Evolutionary conservation across 1,140 invertebrate species (phyloP).

Genomic region (Heliconius himera): DNA sequence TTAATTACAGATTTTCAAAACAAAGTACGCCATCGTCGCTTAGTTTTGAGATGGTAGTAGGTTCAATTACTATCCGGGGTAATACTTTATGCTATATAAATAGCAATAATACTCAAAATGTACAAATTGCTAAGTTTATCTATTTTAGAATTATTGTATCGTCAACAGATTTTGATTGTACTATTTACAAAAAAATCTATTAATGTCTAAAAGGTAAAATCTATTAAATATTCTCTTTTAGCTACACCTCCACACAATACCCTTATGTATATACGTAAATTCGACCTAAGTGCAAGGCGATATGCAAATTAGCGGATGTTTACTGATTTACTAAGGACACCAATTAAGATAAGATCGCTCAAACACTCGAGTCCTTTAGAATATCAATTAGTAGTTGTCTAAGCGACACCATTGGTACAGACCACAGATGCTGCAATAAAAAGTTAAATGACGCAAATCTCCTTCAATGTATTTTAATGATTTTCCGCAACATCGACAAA

Average conservation of each 20-base stretch:
- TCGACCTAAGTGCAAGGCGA: constrained; percentile 8
- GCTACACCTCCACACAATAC: background rate
- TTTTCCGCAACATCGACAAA: constrained; percentile 5
- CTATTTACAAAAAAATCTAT: too few relatives aligned
- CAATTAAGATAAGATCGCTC: constrained; percentile 22
- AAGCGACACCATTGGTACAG: background rate
- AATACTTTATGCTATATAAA: too few relatives aligned
- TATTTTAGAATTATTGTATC: too few relatives aligned
- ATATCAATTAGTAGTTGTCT: background rate
- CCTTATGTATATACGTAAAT: background rate
- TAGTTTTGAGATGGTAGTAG: too few relatives aligned
- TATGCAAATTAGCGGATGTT: constrained; percentile 32
- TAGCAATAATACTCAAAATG: too few relatives aligned
- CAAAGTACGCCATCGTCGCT: too few relatives aligned
- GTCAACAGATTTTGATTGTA: too few relatives aligned
- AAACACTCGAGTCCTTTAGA: constrained; percentile 19
- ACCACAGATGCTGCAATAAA: background rate
- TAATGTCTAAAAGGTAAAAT: too few relatives aligned
- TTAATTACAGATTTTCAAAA: too few relatives aligned
- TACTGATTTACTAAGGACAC: constrained; percentile 27
- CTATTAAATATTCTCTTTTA: background rate
- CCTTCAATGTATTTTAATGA: constrained; percentile 9
- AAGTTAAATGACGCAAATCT: constrained; percentile 3
- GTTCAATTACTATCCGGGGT: too few relatives aligned
- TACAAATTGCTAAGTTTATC: too few relatives aligned